Conservation (phyloP, 2,113 vertebrate species). For the Perca flavescens region DNA sequence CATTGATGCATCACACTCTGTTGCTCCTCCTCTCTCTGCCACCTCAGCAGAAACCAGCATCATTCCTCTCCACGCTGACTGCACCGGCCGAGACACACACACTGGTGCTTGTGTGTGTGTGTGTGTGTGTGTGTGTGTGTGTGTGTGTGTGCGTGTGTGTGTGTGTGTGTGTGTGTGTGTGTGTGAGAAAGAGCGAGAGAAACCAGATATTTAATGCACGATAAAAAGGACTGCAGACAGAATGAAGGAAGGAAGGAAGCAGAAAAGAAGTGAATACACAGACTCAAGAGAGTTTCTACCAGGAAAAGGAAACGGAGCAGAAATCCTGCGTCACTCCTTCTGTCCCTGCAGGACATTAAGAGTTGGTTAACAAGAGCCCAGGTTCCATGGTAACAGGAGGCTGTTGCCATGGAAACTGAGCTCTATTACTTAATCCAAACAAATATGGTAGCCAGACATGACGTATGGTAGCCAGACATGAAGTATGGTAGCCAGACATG, state of each 20-base stretch:
- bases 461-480: too few relatives aligned
- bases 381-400: constrained; percentile 34
- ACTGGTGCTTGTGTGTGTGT: background rate
- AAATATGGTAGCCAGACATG: constrained; percentile 1
- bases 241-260: background rate
- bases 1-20: constrained; percentile 22
- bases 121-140: too few relatives aligned
- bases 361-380: background rate
- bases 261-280: background rate
- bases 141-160: background rate
- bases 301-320: too few relatives aligned
- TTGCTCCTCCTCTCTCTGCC: constrained; percentile 27
- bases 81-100: background rate
- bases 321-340: constrained; percentile 16
- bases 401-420: background rate
- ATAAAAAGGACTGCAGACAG: background rate
- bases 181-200: too few relatives aligned
- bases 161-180: too few relatives aligned
- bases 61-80: constrained; percentile 13
- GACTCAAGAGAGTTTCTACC: background rate
- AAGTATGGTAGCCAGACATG: too few relatives aligned
- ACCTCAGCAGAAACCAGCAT: constrained; percentile 54
- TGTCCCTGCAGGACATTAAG: constrained; percentile 3
- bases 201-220: background rate
- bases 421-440: background rate